Base-by-base conservation (phyloP, 2,113 vertebrate species). In the Pterocles orientalis region DNA sequence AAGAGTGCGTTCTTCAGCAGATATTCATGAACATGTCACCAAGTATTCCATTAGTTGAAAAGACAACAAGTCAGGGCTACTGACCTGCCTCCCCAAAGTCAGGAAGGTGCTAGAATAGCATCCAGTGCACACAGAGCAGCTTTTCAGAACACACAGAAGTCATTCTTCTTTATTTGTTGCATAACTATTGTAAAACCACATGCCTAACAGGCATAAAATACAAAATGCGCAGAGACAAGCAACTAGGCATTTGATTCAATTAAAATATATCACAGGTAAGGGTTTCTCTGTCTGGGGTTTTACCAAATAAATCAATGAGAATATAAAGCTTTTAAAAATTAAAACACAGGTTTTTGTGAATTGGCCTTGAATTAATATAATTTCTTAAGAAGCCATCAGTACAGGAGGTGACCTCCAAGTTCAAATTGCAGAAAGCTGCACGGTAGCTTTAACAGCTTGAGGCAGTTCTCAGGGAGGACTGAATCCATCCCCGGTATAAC, bases 91-190 rank as follows among this genome's bases (percentile, higher is more conserved):
- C 54, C 54, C 70, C 82, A 51, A 50, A 62, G 70, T 29, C 33
- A 34, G 7, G 17, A 41, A 43, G 62, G 73, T 31, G 56, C 33
- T n/a, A 25, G 31, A 34, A 4, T 2, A 36, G 60, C 4, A 53
- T 3, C 41, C 78, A 54, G 48, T 14, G 57, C 51, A 61, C n/a
- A 43, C 31, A 50, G 76, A 50, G 60, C 33, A 56, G 72, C 51
- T 68, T 60, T 75, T 53, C 53, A 53, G 58, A 90, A n/a, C 62
- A 51, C 82, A 73, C 56, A 61, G 9, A 47, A 50, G 48, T 34
- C 73, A 39, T 10, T 82, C 43, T 51, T 73, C 68, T 82, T 81
- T 73, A 95, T 84, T 95, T 94, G 84, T 93, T 95, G 96, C 66
- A 18, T 90, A 97, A 93, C 82, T 47, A 43, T 7, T 41, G 65